Evolutionary conservation across 2,888 invertebrate genomes (phyloP), one percentile per base, ranked within the genome.

Genomic region (Phaedon cochleariae): DNA sequence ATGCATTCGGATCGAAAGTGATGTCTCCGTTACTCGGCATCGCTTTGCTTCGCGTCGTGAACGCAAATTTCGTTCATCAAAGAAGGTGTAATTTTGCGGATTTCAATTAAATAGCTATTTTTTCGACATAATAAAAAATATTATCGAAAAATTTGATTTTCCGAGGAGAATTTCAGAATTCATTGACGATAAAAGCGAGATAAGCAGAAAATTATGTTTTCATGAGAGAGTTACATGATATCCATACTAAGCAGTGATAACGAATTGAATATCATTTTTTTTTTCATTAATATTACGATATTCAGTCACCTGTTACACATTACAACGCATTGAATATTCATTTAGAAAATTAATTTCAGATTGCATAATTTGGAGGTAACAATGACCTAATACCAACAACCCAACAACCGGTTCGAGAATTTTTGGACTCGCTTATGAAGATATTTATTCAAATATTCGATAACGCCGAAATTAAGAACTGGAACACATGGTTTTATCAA

Each of bases 351-450:
- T 64, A 62, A 64, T 64, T 64, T 62, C 20, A 29, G 53, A 59
- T 65, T 65, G 59, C 59, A 64, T 68, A 66, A 63, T 59, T 48
- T 58, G 53, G 48, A 63, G 59, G 63, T 70, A 68, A 64, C 67
- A 65, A 70, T 68, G 68, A 70, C 70, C 70, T 65, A 67, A 64
- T 67, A 55, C 46, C 29, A 22, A 53, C 20, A 34, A 59, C n/a
- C 18, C 54, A 45, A 26, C 41, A 65, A 70, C 68, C 64, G 68
- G 70, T 68, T 70, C 41, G 34, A 22, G 29, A 62, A 58, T 46
- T 55, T 61, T 61, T 46, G 51, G 57, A 31, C 65, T 60, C 31
- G 64, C 57, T 65, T 60, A 48, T 65, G 29, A 49, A 59, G 54
- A 59, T 67, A 62, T 48, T 49, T 55, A 61, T 64, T 64, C 51